A percentile compares a stretch with the other conserved stretches of the same genome.
These are phyloP conservation scores for Eupleurogrammus muticus DNA, from an alignment of 2,797 vertebrate genomes.

Conservation along the genomic window DNA sequence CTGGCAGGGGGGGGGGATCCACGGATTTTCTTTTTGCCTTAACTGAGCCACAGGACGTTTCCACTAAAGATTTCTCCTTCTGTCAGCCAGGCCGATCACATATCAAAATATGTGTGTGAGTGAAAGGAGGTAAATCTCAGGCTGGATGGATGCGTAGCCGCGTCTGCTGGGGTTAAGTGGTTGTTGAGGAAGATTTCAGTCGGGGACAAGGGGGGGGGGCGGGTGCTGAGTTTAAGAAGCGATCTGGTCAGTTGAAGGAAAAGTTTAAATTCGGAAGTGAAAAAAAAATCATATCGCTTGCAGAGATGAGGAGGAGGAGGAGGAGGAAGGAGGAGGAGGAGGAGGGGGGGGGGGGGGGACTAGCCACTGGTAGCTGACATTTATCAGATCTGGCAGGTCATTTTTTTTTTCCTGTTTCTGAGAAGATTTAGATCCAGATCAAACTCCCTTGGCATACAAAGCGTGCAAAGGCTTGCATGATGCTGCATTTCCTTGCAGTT, in stretches of 20 bases:
- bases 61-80: conserved; percentile 43
- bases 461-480: conserved; percentile 62
- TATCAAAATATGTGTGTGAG: conserved; percentile 46
- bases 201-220: conserved; percentile 43
- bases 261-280: conserved; percentile 64
- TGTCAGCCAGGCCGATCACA: conserved; percentile 47
- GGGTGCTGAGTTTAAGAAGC: conserved; percentile 21
- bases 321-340: too few species aligned
- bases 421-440: conserved; percentile 52
- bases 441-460: conserved; percentile 41
- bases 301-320: neutral
- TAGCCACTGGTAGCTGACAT: conserved; percentile 17
- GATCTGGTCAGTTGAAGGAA: conserved; percentile 46
- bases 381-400: conserved; percentile 41
- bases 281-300: conserved; percentile 8
- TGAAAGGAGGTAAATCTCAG: conserved; percentile 50
- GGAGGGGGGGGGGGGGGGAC: too few species aligned
- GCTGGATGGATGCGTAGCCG: conserved; percentile 44
- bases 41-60: conserved; percentile 50
- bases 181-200: conserved; percentile 14
- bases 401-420: conserved; percentile 20
- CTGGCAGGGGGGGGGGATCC: conserved; percentile 48
- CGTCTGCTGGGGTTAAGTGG: conserved; percentile 30
- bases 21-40: conserved; percentile 47
- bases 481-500: conserved; percentile 72